Conservation (phyloP, 2,113 vertebrate species). For the Athene noctua region DNA sequence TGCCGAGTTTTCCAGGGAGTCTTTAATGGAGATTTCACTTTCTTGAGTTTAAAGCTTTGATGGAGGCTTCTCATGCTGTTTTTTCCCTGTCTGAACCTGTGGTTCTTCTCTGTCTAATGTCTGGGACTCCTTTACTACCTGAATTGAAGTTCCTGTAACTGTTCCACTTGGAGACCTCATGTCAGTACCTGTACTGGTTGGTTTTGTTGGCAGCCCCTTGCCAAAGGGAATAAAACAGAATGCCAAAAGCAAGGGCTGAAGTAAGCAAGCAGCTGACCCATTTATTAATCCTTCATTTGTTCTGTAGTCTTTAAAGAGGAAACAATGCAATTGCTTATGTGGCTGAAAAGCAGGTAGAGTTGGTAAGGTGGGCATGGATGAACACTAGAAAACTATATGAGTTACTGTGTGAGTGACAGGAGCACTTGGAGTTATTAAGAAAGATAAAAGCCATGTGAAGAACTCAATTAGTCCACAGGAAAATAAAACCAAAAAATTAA, state of each 20-base stretch:
- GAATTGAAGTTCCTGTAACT: conserved; percentile 31
- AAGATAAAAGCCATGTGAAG: background rate
- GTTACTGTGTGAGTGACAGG: background rate
- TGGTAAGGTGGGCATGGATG: background rate
- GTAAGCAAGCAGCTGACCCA: background rate
- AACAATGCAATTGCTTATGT: background rate
- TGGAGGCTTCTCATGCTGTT: background rate
- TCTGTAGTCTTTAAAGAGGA: background rate
- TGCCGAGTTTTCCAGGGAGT: background rate
- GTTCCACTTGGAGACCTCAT: background rate
- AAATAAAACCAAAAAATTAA: background rate
- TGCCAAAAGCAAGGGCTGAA: background rate
- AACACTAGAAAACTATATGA: background rate
- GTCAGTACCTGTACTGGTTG: background rate
- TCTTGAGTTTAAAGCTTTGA: background rate
- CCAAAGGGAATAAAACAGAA: background rate
- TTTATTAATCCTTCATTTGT: conserved; percentile 25
- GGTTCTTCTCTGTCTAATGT: background rate
- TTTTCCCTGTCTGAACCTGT: background rate
- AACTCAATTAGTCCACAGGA: background rate
- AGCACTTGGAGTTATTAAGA: background rate
- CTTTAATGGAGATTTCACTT: conserved; percentile 2
- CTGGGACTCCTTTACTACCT: background rate
- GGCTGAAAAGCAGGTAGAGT: background rate
- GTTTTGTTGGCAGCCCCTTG: conserved; percentile 24